Conservation (phyloP, 2,888 invertebrate species). For the Dryocosmus kuriphilus region DNA sequence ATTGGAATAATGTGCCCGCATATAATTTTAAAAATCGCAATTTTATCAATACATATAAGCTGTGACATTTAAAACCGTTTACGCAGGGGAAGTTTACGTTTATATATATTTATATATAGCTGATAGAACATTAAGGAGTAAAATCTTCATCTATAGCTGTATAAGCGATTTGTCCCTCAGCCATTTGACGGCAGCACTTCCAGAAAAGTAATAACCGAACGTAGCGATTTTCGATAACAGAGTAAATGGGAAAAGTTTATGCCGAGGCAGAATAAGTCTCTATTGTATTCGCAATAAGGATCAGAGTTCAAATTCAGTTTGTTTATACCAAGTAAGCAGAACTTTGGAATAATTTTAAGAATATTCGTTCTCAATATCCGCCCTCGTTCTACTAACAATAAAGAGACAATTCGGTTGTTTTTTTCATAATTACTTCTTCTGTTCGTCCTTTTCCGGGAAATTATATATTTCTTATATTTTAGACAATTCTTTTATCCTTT, state of each 20-base stretch:
- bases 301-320: constrained; percentile 31
- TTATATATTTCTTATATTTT: not conserved
- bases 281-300: constrained; percentile 37
- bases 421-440: not conserved
- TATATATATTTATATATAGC: not conserved
- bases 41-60: no score
- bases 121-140: constrained; percentile 25
- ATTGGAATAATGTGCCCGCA: not conserved
- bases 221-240: constrained; percentile 30
- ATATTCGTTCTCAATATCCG: constrained; percentile 18
- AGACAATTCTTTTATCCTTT: not conserved
- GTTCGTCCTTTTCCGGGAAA: not conserved
- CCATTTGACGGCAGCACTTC: constrained; percentile 18
- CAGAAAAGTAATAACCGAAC: constrained; percentile 31
- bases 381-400: not conserved
- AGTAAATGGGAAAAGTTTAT: constrained; percentile 40
- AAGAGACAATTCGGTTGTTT: not conserved
- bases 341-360: constrained; percentile 32
- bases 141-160: constrained; percentile 4
- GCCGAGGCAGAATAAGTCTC: constrained; percentile 18
- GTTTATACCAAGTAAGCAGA: constrained; percentile 19
- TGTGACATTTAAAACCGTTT: not conserved
- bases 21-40: not conserved
- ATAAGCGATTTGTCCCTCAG: constrained; percentile 35
- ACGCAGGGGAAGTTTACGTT: not conserved